Percentiles rank a stretch among this genome's conserved stretches.
These are phyloP conservation scores for Mico argentatus DNA, from an alignment of 2,797 vertebrate species.

Conservation along the genomic window DNA sequence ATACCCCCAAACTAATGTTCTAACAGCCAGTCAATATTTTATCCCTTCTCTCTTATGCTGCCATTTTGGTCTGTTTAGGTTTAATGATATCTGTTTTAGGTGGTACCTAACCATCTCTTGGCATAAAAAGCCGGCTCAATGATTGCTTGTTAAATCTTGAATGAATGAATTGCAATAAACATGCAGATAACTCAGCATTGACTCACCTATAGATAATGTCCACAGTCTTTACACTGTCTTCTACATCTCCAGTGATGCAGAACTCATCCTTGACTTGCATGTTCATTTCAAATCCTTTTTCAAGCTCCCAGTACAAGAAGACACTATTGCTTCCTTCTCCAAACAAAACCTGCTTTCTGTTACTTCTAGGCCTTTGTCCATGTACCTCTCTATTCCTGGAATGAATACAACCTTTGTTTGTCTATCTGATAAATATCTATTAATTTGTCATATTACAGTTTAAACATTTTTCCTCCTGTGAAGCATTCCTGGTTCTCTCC, in stretches of 20 bases:
- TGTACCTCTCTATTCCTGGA: neutral
- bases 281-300: neutral
- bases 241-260: neutral
- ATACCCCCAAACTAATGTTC: neutral
- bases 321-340: neutral
- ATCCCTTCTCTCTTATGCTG: neutral
- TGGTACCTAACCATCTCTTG: neutral
- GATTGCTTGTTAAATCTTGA: neutral
- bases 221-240: neutral
- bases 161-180: neutral
- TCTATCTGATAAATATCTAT: neutral
- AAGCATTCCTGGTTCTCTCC: neutral
- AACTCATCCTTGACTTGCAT: neutral
- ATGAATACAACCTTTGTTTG: neutral
- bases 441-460: neutral
- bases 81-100: neutral
- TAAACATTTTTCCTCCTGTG: neutral
- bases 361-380: neutral
- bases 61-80: neutral
- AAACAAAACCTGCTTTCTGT: neutral
- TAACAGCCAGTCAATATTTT: neutral
- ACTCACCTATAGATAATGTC: neutral
- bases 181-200: neutral
- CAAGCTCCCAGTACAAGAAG: neutral
- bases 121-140: neutral